Conservation (phyloP, 2,888 invertebrate species). For the Malthinus flaveolus region DNA sequence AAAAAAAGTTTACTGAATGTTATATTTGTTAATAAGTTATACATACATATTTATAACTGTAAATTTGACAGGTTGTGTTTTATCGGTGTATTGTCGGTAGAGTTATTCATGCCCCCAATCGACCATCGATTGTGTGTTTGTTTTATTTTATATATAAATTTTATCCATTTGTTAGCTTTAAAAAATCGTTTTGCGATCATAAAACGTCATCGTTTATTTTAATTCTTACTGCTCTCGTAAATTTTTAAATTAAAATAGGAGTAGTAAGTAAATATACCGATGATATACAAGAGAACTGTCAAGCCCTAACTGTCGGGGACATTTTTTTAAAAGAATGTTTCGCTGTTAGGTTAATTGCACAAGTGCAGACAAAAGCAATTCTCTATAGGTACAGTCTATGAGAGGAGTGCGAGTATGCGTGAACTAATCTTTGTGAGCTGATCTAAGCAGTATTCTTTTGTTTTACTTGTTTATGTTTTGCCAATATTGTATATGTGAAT, state of each 20-base stretch:
- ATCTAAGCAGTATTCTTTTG: slow-evolving; percentile 52
- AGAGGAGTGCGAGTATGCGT: slow-evolving; percentile 40
- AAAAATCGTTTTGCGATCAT: background rate
- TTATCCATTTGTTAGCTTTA: slow-evolving; percentile 16
- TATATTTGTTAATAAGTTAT: slow-evolving; percentile 55
- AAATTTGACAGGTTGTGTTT: slow-evolving; percentile 43
- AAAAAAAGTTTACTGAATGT: slow-evolving; percentile 51
- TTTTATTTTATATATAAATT: slow-evolving; percentile 18
- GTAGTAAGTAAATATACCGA: slow-evolving; percentile 39
- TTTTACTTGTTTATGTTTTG: slow-evolving; percentile 44
- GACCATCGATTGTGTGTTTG: slow-evolving; percentile 12
- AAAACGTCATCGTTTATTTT: too few species aligned
- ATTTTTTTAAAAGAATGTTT: slow-evolving; percentile 19
- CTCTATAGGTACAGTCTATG: slow-evolving; percentile 44
- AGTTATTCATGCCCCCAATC: slow-evolving; percentile 17
- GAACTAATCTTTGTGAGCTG: slow-evolving; percentile 50
- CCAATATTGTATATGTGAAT: slow-evolving; percentile 52
- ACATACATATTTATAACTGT: slow-evolving; percentile 53
- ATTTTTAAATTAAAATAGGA: slow-evolving; percentile 28
- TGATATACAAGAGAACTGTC: slow-evolving; percentile 37
- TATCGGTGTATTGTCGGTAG: slow-evolving; percentile 43
- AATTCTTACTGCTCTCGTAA: slow-evolving; percentile 23
- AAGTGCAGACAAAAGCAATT: slow-evolving; percentile 51
- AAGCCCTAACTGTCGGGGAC: slow-evolving; percentile 22
- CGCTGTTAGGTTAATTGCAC: slow-evolving; percentile 36